Percentiles rank a stretch among this genome's conserved stretches.
Conservation (phyloP, 1,140 invertebrate species). For the Bacillus rossius region DNA sequence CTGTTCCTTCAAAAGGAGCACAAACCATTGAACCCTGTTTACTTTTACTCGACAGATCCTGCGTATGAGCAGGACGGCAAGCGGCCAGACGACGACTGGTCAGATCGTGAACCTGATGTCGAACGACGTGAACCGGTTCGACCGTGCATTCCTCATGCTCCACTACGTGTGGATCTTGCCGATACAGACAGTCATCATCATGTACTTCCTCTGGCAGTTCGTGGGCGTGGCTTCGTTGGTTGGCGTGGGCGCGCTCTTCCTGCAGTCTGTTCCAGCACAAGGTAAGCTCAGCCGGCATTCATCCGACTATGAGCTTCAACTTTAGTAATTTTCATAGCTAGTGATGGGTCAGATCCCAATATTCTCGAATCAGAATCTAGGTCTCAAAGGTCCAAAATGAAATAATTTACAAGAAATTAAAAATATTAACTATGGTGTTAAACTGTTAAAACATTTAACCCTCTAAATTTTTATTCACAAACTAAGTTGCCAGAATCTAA, state of each 20-base stretch:
- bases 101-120: constrained; percentile 77
- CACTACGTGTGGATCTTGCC: constrained; percentile 65
- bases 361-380: no score
- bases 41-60: constrained; percentile 44
- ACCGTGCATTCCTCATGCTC: constrained; percentile 52
- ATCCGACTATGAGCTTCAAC: no score
- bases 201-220: constrained; percentile 56
- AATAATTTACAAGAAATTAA: no score
- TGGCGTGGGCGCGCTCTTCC: constrained; percentile 51
- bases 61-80: constrained; percentile 54
- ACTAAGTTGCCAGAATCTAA: no score
- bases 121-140: constrained; percentile 67
- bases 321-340: no score
- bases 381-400: no score
- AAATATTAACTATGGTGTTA: no score
- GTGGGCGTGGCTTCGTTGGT: constrained; percentile 51
- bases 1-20: no score
- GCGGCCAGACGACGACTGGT: constrained; percentile 58
- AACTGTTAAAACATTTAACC: no score
- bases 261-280: constrained; percentile 60
- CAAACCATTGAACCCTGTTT: no score
- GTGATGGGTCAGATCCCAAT: no score
- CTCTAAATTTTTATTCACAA: no score
- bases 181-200: constrained; percentile 56
- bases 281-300: constrained; percentile 33